Evolutionary conservation across 2,888 invertebrate species (phyloP), one percentile per base, ranked within the genome.

Genomic region (Ypsolopha sequella): DNA sequence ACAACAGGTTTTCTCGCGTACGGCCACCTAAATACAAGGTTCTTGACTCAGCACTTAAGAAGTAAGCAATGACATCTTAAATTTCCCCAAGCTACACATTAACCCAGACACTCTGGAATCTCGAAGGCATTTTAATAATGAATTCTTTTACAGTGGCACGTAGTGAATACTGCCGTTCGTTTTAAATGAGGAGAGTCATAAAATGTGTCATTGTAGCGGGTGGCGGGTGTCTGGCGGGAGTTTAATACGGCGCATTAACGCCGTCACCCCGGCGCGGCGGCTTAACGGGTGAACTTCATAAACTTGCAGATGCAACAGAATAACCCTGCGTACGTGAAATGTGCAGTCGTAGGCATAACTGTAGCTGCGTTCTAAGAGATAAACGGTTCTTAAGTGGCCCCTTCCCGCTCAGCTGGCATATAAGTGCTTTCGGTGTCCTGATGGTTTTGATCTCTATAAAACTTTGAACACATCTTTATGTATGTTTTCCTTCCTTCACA

Each of bases 91-190:
- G 36, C 47, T 9, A 36, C 11, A 36, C 36, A 36, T 38, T 47
- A 47, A 36, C 74, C 66, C 72, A 75, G 77, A 76, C 78, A 77
- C 74, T 70, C 66, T 66, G 68, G 36, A 75, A 67, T 72, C 74
- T 68, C 72, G 61, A 62, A 74, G 77, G 76, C 73, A 76, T 80
- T 81, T 78, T 76, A 78, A 80, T 82, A 80, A 80, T 76, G 78
- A 79, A 80, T 80, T 81, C 73, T 80, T 78, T 71, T 69, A 64
- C 69, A 63, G 62, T 60, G 63, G 70, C 77, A 79, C 81, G 79
- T 76, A 74, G 61, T 77, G 78, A 78, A 79, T 75, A 73, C 67
- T 64, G 60, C 60, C 66, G 68, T 68, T 24, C 61, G 65, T 63
- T 73, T 80, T 70, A 75, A 79, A 80, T 76, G 74, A 75, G 73